These are phyloP conservation scores for Gallinago media DNA, from an alignment of 2,113 vertebrate genomes.

Conservation along the genomic window DNA sequence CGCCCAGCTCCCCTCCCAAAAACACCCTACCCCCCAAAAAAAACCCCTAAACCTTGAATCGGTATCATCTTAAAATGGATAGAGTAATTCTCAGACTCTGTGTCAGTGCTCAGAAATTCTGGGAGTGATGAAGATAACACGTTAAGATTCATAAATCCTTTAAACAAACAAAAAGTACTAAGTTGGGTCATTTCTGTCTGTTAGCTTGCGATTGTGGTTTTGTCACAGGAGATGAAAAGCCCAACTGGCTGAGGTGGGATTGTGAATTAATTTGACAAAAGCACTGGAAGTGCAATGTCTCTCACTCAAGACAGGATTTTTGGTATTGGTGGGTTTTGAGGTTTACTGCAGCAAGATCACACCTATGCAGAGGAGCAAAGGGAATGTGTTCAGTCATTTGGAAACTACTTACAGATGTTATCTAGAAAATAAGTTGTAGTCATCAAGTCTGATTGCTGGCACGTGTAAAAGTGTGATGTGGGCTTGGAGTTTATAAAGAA, in stretches of 20 bases:
- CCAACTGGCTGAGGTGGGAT: background rate
- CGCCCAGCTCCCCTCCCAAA: fast-evolving
- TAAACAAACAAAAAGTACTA: fast-evolving
- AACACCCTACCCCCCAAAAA: background rate
- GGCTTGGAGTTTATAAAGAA: background rate
- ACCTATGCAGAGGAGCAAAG: background rate
- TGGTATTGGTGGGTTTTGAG: background rate
- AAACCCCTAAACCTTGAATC: background rate
- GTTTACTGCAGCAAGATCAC: background rate
- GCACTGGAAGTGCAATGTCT: background rate
- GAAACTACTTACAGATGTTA: background rate
- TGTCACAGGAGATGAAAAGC: background rate
- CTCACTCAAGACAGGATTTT: background rate
- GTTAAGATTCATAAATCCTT: background rate
- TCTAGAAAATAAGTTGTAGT: background rate
- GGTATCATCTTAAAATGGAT: background rate
- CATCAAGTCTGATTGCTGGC: background rate
- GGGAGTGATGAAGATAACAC: background rate
- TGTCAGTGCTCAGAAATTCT: background rate
- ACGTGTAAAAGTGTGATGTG: background rate
- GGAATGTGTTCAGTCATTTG: background rate
- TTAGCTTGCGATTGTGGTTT: background rate
- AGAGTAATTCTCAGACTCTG: background rate
- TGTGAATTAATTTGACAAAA: background rate
- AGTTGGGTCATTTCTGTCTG: background rate